Base-by-base conservation (phyloP, 2,888 invertebrate species). In the Dicroscelio sp. region DNA sequence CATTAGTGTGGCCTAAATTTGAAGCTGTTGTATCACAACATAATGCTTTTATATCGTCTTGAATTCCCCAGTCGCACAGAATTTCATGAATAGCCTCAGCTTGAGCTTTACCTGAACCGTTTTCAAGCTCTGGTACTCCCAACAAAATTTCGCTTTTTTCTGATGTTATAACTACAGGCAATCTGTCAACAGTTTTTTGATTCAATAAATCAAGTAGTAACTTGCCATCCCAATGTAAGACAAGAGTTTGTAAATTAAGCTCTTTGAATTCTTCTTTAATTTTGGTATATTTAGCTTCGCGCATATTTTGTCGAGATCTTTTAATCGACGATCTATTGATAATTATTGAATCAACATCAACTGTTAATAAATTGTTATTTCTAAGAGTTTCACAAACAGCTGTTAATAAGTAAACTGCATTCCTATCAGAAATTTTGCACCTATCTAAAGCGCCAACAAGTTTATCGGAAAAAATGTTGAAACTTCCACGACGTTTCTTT, bases 21-120 rank as follows among this genome's bases (percentile, higher is more conserved):
- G 92, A 82, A 60, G 69, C 76, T 30, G 92, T 93, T 27, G 93
- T 93, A 63, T 94, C 93, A 67, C 90, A 93, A 83, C 93, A 92
- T 25, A 85, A 38, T 17, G 83, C 90, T 63, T 65, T 63, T 35
- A 89, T 52, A 35, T 63, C 31, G 30, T 78, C 58, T 14, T 25
- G 38, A 48, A 86, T 31, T 27, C 78, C 65, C 65, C 33, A 65
- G 23, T 33, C 65, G 23, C 65, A n/a, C n/a, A 65, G n/a, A 10
- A 65, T 65, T 27, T 52, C 73, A 55, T 67, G 48, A 43, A 86
- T 78, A 31, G 75, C 85, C 38, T 67, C 55, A n/a, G 85, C 85
- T 58, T 85, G 78, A 67, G 76, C 60, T 23, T 33, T 25, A 31
- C 60, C 86, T 27, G 78, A 78, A n/a, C 78, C 55, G 23, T 55